Conservation (phyloP, 2,113 vertebrate genomes). For the Sinocyclocheilus rhinocerous region DNA sequence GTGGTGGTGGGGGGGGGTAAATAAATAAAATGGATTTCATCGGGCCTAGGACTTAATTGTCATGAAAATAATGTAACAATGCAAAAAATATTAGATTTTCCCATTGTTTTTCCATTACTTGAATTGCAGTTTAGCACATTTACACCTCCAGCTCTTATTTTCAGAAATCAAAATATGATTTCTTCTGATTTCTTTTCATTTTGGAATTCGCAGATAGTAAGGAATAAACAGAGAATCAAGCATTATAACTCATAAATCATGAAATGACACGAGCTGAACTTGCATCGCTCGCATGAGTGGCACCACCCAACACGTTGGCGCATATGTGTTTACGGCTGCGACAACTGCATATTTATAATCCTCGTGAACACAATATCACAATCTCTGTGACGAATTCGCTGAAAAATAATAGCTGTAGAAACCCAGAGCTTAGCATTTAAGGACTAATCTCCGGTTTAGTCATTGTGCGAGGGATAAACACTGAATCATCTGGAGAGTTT, state of each 20-base stretch:
- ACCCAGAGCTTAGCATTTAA: slow-evolving; percentile 32
- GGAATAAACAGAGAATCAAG: not conserved
- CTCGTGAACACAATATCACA: slow-evolving; percentile 23
- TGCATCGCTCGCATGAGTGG: not conserved
- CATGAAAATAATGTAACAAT: too few relatives aligned
- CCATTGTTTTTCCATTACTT: not conserved
- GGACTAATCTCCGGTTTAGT: slow-evolving; percentile 16
- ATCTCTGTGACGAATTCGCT: slow-evolving; percentile 24
- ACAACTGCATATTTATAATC: slow-evolving; percentile 30
- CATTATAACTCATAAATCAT: not conserved
- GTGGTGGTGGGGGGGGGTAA: too few relatives aligned
- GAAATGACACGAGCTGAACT: not conserved
- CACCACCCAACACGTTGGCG: not conserved
- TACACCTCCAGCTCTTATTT: not conserved
- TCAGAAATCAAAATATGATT: not conserved
- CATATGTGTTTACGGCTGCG: not conserved
- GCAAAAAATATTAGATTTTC: too few relatives aligned
- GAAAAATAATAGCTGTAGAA: slow-evolving; percentile 22
- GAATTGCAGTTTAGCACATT: not conserved
- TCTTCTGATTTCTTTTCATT: not conserved
- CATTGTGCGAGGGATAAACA: slow-evolving; percentile 12
- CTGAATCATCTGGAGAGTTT: slow-evolving; percentile 6
- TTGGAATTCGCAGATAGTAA: not conserved
- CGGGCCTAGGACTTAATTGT: too few relatives aligned
- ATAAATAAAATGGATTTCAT: too few relatives aligned